Evolutionary conservation across 2,797 vertebrate species (phyloP).

Genomic region (Pangasius krempfi): DNA sequence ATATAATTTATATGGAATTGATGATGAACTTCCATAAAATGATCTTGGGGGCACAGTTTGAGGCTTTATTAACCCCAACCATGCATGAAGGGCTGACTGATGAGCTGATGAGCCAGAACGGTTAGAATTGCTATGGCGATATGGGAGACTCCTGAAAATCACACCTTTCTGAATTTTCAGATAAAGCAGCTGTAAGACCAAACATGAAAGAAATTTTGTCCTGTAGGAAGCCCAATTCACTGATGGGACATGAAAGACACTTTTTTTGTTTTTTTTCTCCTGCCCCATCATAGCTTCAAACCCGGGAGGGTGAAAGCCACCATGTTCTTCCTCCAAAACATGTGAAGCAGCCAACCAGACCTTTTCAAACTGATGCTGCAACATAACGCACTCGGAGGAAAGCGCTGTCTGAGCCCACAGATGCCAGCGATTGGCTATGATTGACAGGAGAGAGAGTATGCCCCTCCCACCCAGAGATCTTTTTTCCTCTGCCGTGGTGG

Average conservation of each 20-base stretch:
- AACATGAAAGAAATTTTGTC: not conserved
- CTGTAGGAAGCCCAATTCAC: not conserved
- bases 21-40: not conserved
- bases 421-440: not conserved
- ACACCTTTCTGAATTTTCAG: not conserved
- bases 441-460: not conserved
- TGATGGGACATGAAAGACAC: not conserved
- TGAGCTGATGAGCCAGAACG: too few relatives aligned
- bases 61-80: not conserved
- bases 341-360: not conserved
- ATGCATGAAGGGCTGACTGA: not conserved
- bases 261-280: too few relatives aligned
- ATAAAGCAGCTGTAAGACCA: not conserved
- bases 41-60: not conserved
- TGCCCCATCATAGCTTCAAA: not conserved
- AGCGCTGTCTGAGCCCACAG: not conserved
- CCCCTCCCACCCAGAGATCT: not conserved
- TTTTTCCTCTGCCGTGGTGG: not conserved
- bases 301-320: not conserved
- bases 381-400: not conserved
- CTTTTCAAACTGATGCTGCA: not conserved
- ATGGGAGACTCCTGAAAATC: not conserved
- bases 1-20: not conserved
- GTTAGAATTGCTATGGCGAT: not conserved
- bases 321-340: not conserved